Evolutionary conservation across 2,113 vertebrate genomes (phyloP).

Genomic region (Alouatta palliata): DNA sequence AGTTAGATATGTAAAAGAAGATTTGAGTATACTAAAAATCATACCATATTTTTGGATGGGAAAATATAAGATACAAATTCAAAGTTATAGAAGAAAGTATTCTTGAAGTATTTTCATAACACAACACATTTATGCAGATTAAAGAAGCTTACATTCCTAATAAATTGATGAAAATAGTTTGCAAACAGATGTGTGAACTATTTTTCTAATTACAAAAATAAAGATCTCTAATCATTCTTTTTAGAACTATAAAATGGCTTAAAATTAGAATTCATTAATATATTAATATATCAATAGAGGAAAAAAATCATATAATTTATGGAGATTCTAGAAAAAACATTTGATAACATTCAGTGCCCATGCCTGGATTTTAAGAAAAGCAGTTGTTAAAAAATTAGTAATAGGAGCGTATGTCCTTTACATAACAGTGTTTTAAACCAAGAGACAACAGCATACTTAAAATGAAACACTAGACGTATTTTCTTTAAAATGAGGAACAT

Average conservation of each 20-base stretch:
- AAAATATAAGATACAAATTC: not conserved
- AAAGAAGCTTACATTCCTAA: not conserved
- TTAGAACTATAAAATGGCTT: not conserved
- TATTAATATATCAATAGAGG: slow-evolving; percentile 14
- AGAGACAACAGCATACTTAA: not conserved
- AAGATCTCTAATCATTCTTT: not conserved
- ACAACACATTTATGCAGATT: not conserved
- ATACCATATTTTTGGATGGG: not conserved
- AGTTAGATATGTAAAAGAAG: not conserved
- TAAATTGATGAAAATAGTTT: slow-evolving; percentile 35
- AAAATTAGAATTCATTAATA: not conserved
- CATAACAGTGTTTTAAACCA: not conserved
- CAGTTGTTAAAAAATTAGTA: not conserved
- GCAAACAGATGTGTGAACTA: not conserved
- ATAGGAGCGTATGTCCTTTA: not conserved
- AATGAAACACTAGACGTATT: not conserved
- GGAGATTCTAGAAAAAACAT: not conserved
- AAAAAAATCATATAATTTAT: not conserved
- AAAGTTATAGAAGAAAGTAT: not conserved
- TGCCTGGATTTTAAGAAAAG: not conserved
- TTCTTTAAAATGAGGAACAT: not conserved
- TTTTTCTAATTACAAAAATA: not conserved
- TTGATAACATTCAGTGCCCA: slow-evolving; percentile 1
- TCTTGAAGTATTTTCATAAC: not conserved
- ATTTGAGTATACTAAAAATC: not conserved